phyloP scores from a whole-genome alignment of 2,797 vertebrate genomes.

The Brachymystax lenok region DNA sequence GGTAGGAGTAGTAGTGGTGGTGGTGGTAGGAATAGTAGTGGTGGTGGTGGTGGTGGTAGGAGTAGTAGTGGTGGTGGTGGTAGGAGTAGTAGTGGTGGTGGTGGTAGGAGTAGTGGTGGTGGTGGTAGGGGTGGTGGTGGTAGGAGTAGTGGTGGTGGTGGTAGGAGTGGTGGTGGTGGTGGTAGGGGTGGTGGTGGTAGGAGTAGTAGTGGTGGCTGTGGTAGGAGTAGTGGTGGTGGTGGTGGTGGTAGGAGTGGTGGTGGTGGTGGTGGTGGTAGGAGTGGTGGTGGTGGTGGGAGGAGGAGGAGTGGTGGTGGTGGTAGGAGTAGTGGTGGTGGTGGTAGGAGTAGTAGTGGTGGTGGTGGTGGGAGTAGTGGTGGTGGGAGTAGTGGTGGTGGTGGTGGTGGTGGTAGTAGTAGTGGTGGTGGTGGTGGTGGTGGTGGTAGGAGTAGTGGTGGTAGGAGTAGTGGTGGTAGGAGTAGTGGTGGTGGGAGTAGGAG shows the following conservation, averaged over 20 bases:
- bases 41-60: background rate
- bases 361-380: no score
- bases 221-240: no score
- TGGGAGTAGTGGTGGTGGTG: no score
- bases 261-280: rapidly evolving
- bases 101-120: no score
- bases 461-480: no score
- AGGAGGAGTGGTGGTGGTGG: rapidly evolving
- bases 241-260: rapidly evolving
- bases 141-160: no score
- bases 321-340: background rate
- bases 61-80: background rate
- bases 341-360: background rate
- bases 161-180: rapidly evolving
- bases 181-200: background rate
- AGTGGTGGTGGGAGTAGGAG: no score
- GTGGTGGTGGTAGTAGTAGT: background rate
- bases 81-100: no score
- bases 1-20: rapidly evolving
- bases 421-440: no score
- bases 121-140: rapidly evolving
- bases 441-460: rapidly evolving
- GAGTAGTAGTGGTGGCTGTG: background rate
- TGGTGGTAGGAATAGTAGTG: no score
- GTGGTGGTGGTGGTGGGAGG: no score